Conservation (phyloP, 2,888 invertebrate genomes). For the Halictus quadricinctus region DNA sequence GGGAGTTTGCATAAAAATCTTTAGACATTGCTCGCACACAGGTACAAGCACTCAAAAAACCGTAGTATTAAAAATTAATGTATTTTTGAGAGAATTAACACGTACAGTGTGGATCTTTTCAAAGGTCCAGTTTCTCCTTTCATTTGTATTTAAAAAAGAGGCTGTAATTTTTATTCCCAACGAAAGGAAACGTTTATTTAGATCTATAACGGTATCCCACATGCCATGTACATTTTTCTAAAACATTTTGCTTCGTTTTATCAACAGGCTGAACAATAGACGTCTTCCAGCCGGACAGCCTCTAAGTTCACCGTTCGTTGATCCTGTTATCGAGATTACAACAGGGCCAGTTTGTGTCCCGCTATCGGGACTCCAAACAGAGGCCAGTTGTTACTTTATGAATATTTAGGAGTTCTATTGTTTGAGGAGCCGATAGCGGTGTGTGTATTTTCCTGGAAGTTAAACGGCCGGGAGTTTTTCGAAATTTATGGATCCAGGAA, state of each 20-base stretch:
- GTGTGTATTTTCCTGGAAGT: neutral
- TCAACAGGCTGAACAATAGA: neutral
- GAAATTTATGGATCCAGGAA: conserved; percentile 8
- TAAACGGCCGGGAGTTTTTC: neutral
- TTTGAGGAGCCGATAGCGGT: conserved; percentile 6
- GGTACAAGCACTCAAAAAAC: too few species aligned
- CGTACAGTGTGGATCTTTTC: too few species aligned
- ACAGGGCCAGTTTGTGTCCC: neutral
- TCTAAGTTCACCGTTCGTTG: conserved; percentile 12
- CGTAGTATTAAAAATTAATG: neutral
- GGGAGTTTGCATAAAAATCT: neutral
- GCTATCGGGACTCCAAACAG: neutral
- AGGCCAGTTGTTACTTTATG: neutral
- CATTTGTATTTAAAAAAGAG: neutral
- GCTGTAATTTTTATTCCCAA: neutral
- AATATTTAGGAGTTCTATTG: conserved; percentile 22
- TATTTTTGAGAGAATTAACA: neutral
- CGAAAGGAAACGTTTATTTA: neutral
- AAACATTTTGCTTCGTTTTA: neutral
- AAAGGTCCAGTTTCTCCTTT: neutral
- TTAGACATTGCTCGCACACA: too few species aligned
- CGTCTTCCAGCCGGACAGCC: neutral
- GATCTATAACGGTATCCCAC: neutral
- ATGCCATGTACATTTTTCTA: too few species aligned
- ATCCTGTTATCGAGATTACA: conserved; percentile 16